Base-by-base conservation (phyloP, 2,113 vertebrate species). In the Rana temporaria region DNA sequence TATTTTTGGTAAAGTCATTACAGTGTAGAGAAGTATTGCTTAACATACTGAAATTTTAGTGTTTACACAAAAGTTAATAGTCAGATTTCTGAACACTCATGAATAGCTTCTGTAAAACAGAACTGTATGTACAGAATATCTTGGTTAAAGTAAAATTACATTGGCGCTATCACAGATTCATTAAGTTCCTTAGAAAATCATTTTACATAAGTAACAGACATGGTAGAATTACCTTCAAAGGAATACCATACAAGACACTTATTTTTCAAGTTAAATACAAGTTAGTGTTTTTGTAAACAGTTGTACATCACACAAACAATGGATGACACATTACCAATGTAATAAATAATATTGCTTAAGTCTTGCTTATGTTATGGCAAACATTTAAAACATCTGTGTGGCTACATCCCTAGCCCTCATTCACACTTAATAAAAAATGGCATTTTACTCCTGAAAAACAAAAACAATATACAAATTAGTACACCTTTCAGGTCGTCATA, bases 401-500 rank as follows among this genome's bases (percentile, higher is more conserved):
- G 92, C 91, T 90, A 90, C 84, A 87, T 90, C 91, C 62, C 91
- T 89, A 92, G 92, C 92, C 91, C 90, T 92, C 91, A 78, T 90
- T 92, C 92, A 89, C 91, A 90, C 92, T 86, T 85, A 76, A 88
- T 90, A 67, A 90, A 90, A 81, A 66, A 73, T 85, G 86, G 65
- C 85, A 88, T 86, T 84, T 57, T 77, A 8, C 26, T 77, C 75
- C 84, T 84, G 4, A 84, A 85, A 74, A 63, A 38, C n/a, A 73
- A 64, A 63, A 52, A 20, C 34, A 30, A 63, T 73, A 68, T 34
- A 7, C 52, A 52, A 79, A 85, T 89, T 87, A 60, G 79, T 94
- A 97, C 96, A 95, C 94, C 96, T 97, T 97, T 95, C 96, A 96
- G 96, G 96, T 97, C 95, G 87, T 94, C 91, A 91, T 93, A 92